These are phyloP conservation scores for Meliscaeva auricollis DNA, from an alignment of 2,888 invertebrate genomes.

Conservation along the genomic window DNA sequence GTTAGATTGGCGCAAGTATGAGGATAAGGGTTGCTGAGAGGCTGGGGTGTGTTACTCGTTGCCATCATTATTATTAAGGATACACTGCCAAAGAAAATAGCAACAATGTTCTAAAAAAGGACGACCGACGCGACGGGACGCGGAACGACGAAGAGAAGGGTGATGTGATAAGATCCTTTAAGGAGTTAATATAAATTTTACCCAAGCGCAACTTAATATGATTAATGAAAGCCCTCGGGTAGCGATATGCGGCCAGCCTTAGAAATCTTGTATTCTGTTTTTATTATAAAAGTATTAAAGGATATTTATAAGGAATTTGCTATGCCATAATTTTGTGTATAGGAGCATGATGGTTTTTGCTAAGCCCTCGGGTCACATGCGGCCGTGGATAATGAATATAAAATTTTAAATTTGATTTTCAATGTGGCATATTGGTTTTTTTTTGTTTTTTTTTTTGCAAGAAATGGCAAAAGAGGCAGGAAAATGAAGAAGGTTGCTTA, in stretches of 20 bases:
- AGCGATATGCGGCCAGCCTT: constrained; percentile 22
- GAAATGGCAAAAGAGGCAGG: neutral
- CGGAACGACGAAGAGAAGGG: constrained; percentile 9
- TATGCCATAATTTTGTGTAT: constrained; percentile 9
- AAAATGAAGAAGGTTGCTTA: neutral
- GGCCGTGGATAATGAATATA: constrained; percentile 41
- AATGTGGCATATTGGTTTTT: neutral
- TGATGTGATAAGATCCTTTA: constrained; percentile 66
- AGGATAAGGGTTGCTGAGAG: neutral
- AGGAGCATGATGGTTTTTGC: constrained; percentile 33
- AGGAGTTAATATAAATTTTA: constrained; percentile 73
- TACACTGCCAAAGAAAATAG: constrained; percentile 34
- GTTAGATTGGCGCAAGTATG: neutral
- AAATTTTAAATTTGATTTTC: constrained; percentile 52
- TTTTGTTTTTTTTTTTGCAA: too few relatives aligned
- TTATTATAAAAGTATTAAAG: constrained; percentile 37
- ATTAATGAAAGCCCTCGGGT: constrained; percentile 69
- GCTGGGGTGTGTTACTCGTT: neutral
- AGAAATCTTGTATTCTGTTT: constrained; percentile 28
- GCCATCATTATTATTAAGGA: constrained; percentile 56
- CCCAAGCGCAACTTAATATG: constrained; percentile 64
- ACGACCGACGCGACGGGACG: too few relatives aligned
- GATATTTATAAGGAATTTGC: constrained; percentile 54
- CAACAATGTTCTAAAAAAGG: constrained; percentile 22
- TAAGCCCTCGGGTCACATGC: constrained; percentile 56